Evolutionary conservation across 2,797 vertebrate genomes (phyloP), one percentile per base, ranked within the genome.

Genomic region (Serranus cabrilla): DNA sequence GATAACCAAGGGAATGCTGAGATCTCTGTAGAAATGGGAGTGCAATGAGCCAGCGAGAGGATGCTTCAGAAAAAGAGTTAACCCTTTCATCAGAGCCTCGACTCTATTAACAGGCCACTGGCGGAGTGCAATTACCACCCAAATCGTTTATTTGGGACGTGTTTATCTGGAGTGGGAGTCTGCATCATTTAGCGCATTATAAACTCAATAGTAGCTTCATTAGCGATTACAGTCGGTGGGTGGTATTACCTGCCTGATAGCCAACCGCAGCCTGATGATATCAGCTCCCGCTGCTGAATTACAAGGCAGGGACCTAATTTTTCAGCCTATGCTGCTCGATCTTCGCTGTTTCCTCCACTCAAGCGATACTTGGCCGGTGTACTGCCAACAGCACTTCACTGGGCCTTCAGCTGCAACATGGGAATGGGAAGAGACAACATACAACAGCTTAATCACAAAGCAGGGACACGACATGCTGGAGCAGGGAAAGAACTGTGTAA

Each of bases 1-100:
- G 94, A 95, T 95, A 96, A 95, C 93, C 94, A 93, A 91, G 94
- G 94, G 95, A 95, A 95, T 94, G 94, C 91, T 78, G 85, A 92
- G 94, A 95, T 95, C 94, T 94, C 93, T 4, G 91, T 89, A 94
- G 94, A 95, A 95, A 95, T 94, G 93, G 94, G 91, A 95, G 94
- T 93, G 94, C 94, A 95, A 95, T 94, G 94, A 95, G 94, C 92
- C 94, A 93, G 93, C 79, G 89, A 95, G 92, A 92, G 91, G 90
- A 90, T 93, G 92, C 93, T 95, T 94, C 91, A 93, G 92, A 93
- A 93, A 92, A 89, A 92, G 89, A 92, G 92, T 96, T 95, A 95
- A 95, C 94, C 92, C 94, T 94, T 95, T 95, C 94, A 93, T 94
- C 90, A 92, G 90, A 84, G 89, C 81, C 92, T 88, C 85, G 85